phyloP scores from a whole-genome alignment of 53 echinoderm and acorn worm genomes.

The Paracentrotus lividus region DNA sequence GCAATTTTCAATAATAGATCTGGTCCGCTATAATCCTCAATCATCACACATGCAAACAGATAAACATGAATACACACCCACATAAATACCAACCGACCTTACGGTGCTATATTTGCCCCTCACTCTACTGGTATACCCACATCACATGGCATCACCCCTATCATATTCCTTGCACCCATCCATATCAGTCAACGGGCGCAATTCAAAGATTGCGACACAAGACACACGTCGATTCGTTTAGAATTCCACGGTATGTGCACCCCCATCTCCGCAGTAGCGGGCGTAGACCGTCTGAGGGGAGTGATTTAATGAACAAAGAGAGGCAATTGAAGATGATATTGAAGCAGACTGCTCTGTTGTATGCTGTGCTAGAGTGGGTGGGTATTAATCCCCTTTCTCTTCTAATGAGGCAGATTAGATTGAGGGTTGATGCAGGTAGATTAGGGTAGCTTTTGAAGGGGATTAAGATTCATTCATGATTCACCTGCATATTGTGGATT shows the following conservation, averaged over 20 bases:
- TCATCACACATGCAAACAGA: not conserved
- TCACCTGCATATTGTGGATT: not conserved
- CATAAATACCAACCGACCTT: not conserved
- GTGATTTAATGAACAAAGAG: constrained; percentile 27
- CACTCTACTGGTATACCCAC: not conserved
- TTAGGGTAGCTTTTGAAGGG: not conserved
- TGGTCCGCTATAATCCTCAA: not conserved
- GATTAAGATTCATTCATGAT: not conserved
- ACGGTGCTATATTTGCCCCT: constrained; percentile 1
- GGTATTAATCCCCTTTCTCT: not conserved
- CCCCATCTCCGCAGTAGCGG: not conserved
- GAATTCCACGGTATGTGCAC: constrained; percentile 34
- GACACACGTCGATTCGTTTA: constrained; percentile 32
- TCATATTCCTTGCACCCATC: constrained; percentile 15
- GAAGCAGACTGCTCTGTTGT: not conserved
- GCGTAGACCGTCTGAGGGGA: not conserved
- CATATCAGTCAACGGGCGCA: constrained; percentile 14
- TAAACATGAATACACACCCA: constrained; percentile 30
- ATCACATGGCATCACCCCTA: constrained; percentile 11
- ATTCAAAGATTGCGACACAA: constrained; percentile 32
- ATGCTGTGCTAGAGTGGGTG: not conserved
- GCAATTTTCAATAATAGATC: not conserved
- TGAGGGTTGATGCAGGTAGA: not conserved
- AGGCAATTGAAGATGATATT: constrained; percentile 16
- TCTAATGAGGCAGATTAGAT: constrained; percentile 13